A percentile compares a stretch with the other conserved stretches of the same genome.
Evolutionary conservation across 2,113 vertebrate species (phyloP).

Genomic region (Plecotus auritus): DNA sequence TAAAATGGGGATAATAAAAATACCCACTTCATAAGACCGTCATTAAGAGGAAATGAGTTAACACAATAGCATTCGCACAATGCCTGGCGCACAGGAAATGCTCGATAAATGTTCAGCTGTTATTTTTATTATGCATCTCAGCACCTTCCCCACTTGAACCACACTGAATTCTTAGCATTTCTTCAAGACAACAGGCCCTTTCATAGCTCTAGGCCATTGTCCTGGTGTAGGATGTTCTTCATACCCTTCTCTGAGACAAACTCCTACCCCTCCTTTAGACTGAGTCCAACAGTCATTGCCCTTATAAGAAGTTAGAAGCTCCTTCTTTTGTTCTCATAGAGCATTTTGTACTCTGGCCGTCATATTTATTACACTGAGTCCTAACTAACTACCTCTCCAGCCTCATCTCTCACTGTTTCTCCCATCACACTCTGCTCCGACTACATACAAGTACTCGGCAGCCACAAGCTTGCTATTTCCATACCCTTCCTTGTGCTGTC

Average conservation of each 20-base stretch:
- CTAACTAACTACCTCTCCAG: neutral
- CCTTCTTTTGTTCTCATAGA: neutral
- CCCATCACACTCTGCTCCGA: neutral
- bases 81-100: neutral
- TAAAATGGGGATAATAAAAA: slow-evolving; percentile 21
- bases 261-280: neutral
- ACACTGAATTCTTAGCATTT: neutral
- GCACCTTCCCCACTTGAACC: neutral
- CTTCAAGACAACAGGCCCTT: neutral
- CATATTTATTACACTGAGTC: neutral
- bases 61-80: neutral
- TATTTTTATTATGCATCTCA: neutral
- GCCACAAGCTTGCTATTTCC: too few species aligned
- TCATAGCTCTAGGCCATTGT: neutral
- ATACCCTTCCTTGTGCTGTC: neutral
- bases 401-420: neutral
- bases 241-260: neutral
- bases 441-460: too few species aligned
- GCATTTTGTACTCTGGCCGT: neutral
- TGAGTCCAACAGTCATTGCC: neutral
- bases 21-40: neutral
- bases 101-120: neutral
- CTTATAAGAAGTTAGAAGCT: neutral
- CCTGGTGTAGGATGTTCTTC: neutral
- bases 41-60: neutral